Conservation (phyloP, 2,888 invertebrate species). For the Drosophila prolongata region DNA sequence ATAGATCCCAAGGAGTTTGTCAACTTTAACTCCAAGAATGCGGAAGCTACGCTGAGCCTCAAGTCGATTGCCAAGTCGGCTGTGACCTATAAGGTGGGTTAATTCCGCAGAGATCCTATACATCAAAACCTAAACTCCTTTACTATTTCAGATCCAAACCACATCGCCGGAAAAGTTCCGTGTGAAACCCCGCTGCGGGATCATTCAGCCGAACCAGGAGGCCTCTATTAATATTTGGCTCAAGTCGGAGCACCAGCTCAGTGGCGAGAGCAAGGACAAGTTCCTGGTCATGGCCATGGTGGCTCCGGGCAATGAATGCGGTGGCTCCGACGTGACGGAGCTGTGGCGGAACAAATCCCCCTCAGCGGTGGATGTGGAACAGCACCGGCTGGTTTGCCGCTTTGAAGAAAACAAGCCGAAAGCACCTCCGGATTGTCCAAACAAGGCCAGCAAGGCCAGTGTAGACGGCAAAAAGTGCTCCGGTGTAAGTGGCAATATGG, state of each 20-base stretch:
- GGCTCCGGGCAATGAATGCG: constrained; percentile 86
- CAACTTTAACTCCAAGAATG: constrained; percentile 86
- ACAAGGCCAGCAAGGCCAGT: constrained; percentile 5
- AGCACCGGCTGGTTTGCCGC: constrained; percentile 89
- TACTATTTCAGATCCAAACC: constrained; percentile 91
- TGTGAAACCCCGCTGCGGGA: constrained; percentile 94
- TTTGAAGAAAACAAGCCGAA: constrained; percentile 20
- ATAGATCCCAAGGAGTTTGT: constrained; percentile 90
- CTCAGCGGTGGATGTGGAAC: constrained; percentile 86
- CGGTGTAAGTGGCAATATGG: neutral
- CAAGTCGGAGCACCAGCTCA: constrained; percentile 89
- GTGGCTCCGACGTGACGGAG: constrained; percentile 87
- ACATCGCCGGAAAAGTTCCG: constrained; percentile 98
- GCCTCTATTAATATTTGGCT: constrained; percentile 90
- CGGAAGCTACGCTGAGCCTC: constrained; percentile 86
- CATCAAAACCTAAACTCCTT: neutral
- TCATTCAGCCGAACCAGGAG: constrained; percentile 88
- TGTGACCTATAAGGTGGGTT: constrained; percentile 88
- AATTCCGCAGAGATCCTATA: neutral
- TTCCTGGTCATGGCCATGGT: constrained; percentile 94
- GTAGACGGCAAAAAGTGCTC: constrained; percentile 6
- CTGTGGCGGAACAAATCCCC: constrained; percentile 89
- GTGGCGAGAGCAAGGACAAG: constrained; percentile 91
- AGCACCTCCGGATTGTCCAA: constrained; percentile 38
- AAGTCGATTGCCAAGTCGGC: constrained; percentile 88